Evolutionary conservation across 2,113 vertebrate genomes (phyloP), one percentile per base, ranked within the genome.

Genomic region (Dasyornis broadbenti): DNA sequence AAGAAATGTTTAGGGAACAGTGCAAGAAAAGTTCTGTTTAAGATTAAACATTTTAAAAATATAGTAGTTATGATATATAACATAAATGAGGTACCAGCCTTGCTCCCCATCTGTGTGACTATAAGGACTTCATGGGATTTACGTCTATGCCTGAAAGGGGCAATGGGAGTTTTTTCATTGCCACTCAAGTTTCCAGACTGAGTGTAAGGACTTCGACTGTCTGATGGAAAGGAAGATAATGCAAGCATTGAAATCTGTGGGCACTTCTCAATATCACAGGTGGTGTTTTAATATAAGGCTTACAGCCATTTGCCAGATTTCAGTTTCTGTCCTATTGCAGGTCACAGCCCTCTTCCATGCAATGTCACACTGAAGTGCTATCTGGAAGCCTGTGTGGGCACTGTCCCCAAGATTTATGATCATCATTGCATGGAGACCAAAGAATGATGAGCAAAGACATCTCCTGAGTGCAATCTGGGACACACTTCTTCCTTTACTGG

Each of bases 311-410:
- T 90, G 60, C 50, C 60, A 86, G 3, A 64, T 73, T 86, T 33
- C 31, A 17, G 15, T 63, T 82, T 86, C 44, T 44, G 6, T 60
- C 40, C 0, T 0, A 7, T 35, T 86, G 15, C 50, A 70, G 50
- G 16, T 61, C 0, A 0, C 44, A 54, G 33, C 54, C 12, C 9
- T 22, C 30, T 73, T 50, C 45, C 35, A 2, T 31, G 30, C 39
- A 47, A 12, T 18, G 6, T 31, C 54, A 45, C 1, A 0, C 23
- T 21, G 4, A 82, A 66, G 27, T 15, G 44, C 27, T 40, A 6
- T 45, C 64, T 52, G 77, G 47, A 71, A 64, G 71, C 70, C 69
- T 61, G 52, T 44, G 56, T 52, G 30, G 61, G 24, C 4, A 9
- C 40, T 68, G 2, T 16, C 44, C 15, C 14, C 17, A 30, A 40